A percentile compares a stretch with the other conserved stretches of the same genome.
Conservation (phyloP, 53 echinoderm and acorn worm species). For the Patiria pectinifera region DNA sequence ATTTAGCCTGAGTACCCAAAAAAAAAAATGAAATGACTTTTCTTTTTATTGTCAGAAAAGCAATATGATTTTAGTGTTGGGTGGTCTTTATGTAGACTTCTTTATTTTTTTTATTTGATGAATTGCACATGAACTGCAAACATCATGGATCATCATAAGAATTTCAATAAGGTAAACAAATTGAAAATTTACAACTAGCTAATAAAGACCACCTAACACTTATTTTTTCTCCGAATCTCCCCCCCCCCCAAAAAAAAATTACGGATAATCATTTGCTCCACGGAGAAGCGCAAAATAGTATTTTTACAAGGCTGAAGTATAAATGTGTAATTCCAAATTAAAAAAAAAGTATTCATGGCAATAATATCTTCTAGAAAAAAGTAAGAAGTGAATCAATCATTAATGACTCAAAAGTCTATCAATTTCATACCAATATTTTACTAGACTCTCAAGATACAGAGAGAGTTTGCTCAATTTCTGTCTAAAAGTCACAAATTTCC, state of each 20-base stretch:
- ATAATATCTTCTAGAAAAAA: background rate
- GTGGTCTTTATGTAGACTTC: too few species aligned
- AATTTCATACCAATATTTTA: background rate
- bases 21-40: background rate
- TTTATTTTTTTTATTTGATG: too few species aligned
- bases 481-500: background rate
- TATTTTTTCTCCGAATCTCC: background rate
- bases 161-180: too few species aligned
- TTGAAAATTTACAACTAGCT: too few species aligned
- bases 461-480: background rate
- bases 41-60: background rate
- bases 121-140: too few species aligned
- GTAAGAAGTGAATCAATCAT: background rate
- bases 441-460: too few species aligned
- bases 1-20: too few species aligned
- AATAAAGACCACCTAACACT: background rate
- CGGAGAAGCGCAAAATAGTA: background rate
- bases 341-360: slow-evolving; percentile 34
- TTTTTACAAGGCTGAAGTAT: slow-evolving; percentile 17
- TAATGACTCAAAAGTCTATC: background rate
- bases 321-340: background rate
- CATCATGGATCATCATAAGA: too few species aligned
- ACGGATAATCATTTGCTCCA: background rate
- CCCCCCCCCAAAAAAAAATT: background rate
- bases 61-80: too few species aligned